Evolutionary conservation across 2,113 vertebrate species (phyloP).

Genomic region (Nematolebias whitei): DNA sequence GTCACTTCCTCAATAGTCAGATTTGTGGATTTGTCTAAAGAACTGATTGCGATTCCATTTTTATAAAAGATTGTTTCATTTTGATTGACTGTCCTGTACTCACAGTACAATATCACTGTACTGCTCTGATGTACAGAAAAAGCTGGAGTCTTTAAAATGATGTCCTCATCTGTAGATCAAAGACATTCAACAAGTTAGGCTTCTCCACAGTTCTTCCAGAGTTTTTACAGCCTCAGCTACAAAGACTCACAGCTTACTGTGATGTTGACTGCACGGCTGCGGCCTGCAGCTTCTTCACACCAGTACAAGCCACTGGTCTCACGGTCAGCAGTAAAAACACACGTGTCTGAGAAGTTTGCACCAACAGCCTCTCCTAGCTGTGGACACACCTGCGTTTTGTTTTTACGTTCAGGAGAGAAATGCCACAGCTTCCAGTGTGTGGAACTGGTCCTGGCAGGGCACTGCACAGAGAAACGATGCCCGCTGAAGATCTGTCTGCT

Average conservation of each 20-base stretch:
- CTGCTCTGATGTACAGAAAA: conserved; percentile 51
- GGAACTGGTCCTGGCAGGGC: conserved; percentile 42
- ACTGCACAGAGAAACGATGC: conserved; percentile 49
- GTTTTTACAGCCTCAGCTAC: not conserved
- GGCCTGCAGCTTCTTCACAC: conserved; percentile 57
- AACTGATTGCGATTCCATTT: conserved; percentile 40
- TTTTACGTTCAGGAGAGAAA: conserved; percentile 8
- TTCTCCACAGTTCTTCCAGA: not conserved
- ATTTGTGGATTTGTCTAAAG: conserved; percentile 1
- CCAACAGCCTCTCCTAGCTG: conserved; percentile 38
- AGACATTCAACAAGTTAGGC: not conserved
- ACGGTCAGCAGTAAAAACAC: conserved; percentile 31
- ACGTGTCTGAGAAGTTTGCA: not conserved
- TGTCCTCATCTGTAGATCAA: conserved; percentile 48
- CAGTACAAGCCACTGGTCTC: conserved; percentile 69
- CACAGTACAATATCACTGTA: conserved; percentile 52
- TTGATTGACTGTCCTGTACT: conserved; percentile 15
- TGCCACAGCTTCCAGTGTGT: conserved; percentile 53
- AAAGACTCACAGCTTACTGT: conserved; percentile 71
- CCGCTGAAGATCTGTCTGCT: conserved; percentile 55
- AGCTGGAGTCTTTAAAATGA: conserved; percentile 59
- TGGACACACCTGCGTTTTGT: conserved; percentile 15
- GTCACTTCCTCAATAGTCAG: conserved; percentile 61
- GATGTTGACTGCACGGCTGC: conserved; percentile 64
- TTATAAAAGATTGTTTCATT: conserved; percentile 55